Evolutionary conservation across 2,113 vertebrate species (phyloP), one percentile per base, ranked within the genome.

Genomic region (Neodontobutis hainanensis): DNA sequence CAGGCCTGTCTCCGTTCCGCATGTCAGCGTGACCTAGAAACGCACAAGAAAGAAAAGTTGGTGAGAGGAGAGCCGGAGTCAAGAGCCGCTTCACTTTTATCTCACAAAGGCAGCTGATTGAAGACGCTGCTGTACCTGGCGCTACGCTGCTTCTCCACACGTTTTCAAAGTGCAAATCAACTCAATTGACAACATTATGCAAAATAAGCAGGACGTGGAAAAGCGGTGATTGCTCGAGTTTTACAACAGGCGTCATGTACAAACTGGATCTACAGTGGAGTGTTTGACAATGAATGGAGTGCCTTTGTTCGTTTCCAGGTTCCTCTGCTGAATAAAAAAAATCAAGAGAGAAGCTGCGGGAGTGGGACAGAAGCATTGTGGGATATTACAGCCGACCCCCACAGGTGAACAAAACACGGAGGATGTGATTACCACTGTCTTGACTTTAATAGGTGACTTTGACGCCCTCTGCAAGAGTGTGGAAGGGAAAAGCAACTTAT

Each of bases 21-120:
- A 93, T 77, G 85, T 94, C 93, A 96, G 32, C 53, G 78, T 91
- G 90, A 95, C 94, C 94, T 93, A 92, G 91, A 95, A 95, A 94
- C 60, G 71, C 71, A 84, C 48, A 82, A 64, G 74, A 76, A 75
- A 70, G 61, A 56, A 73, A 73, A 78, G 72, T 73, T 72, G 38
- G 77, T 2, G 14, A 45, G 73, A 51, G 73, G 77, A 62, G 35
- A 45, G 72, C 48, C 47, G 8, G 52, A 70, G 69, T 80, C 73
- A 61, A 84, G 68, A 65, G 68, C 62, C 65, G 49, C 38, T 68
- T 16, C 65, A 52, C 70, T 51, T 70, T 68, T 16, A 66, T 77
- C 49, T 63, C 48, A 56, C 56, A 48, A 47, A 61, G 52, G 36
- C 27, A 50, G 34, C 16, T 60, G 78, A 75, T 14, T 61, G 61